Conservation (phyloP, 1,140 invertebrate genomes). For the Drosophila kikkawai region DNA sequence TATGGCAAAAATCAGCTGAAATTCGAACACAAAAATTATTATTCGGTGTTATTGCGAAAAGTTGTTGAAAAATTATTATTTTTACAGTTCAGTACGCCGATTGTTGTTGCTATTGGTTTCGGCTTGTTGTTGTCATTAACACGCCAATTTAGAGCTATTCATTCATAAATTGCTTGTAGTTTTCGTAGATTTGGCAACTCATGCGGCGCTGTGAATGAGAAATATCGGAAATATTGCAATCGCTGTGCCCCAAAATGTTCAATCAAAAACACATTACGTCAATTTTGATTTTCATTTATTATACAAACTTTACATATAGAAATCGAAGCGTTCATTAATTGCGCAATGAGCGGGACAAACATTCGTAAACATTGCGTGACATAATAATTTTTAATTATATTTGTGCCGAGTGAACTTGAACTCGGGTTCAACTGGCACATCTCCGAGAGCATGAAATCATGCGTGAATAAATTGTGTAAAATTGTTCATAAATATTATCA, state of each 20-base stretch:
- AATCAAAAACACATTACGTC: constrained; percentile 78
- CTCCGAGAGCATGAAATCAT: constrained; percentile 39
- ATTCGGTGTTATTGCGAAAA: constrained; percentile 63
- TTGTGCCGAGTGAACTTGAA: constrained; percentile 66
- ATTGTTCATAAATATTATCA: constrained; percentile 55
- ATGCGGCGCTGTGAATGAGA: constrained; percentile 49
- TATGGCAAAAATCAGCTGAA: constrained; percentile 43
- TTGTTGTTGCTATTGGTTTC: constrained; percentile 29
- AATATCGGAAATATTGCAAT: constrained; percentile 38
- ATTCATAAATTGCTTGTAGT: constrained; percentile 70
- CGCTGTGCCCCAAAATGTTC: constrained; percentile 67
- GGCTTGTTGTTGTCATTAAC: constrained; percentile 55
- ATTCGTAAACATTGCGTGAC: constrained; percentile 68
- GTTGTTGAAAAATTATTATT: constrained; percentile 53
- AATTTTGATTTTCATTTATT: constrained; percentile 65
- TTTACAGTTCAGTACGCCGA: constrained; percentile 39
- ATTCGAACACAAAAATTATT: background rate
- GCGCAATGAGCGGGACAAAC: constrained; percentile 53
- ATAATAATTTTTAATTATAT: constrained; percentile 79
- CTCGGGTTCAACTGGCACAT: constrained; percentile 55
- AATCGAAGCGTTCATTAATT: constrained; percentile 36
- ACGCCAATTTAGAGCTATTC: constrained; percentile 73
- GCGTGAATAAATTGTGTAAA: constrained; percentile 52
- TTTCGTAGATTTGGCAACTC: constrained; percentile 67
- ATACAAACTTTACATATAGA: constrained; percentile 12